These are phyloP conservation scores for Drosophila mulleri DNA, from an alignment of 2,888 invertebrate genomes.

Conservation along the genomic window DNA sequence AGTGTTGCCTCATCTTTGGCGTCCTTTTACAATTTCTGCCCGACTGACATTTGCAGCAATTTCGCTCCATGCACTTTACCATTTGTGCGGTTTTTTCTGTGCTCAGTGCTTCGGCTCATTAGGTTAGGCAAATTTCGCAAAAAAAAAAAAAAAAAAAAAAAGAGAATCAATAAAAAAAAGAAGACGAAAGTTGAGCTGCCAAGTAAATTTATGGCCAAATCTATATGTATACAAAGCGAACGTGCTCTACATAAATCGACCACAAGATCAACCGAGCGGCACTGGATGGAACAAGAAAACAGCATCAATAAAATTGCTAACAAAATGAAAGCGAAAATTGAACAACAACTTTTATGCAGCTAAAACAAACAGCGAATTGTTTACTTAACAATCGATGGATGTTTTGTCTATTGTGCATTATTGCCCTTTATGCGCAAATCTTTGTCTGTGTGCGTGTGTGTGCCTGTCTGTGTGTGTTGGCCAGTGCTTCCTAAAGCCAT, in stretches of 20 bases:
- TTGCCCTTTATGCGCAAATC: constrained; percentile 23
- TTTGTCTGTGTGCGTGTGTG: background rate
- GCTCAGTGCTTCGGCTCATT: constrained; percentile 56
- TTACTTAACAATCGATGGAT: constrained; percentile 60
- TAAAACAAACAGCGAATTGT: constrained; percentile 53
- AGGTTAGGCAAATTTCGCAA: constrained; percentile 39
- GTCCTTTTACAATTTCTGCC: constrained; percentile 40
- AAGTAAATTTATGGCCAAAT: constrained; percentile 41
- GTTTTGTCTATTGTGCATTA: constrained; percentile 19
- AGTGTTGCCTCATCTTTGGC: constrained; percentile 21
- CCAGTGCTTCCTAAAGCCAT: constrained; percentile 50
- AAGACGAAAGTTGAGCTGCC: constrained; percentile 3
- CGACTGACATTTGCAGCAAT: constrained; percentile 63
- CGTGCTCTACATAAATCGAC: constrained; percentile 33
- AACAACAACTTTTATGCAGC: constrained; percentile 54
- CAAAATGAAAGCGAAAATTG: constrained; percentile 41
- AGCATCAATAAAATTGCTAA: constrained; percentile 15
- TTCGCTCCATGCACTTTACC: constrained; percentile 49
- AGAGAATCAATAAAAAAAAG: constrained; percentile 29
- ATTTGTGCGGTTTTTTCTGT: constrained; percentile 33
- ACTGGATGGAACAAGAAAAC: constrained; percentile 3
- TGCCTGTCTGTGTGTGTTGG: constrained; percentile 27
- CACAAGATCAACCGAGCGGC: constrained; percentile 36
- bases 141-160: constrained; percentile 44
- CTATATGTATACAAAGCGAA: constrained; percentile 43